Conservation (phyloP, 1,140 invertebrate species). For the Cydia splendana region DNA sequence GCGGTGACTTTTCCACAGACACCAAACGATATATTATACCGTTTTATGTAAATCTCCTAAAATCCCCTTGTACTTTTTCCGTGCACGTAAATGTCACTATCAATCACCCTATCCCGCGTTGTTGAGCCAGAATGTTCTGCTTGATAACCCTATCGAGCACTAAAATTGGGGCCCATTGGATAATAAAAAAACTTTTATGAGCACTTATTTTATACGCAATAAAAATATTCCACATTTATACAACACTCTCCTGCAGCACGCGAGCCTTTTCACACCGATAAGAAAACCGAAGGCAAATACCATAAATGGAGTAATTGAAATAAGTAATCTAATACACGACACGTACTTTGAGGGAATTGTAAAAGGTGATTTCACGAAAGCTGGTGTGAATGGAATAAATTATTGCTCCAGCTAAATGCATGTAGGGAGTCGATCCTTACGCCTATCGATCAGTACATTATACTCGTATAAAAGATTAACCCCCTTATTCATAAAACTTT, state of each 20-base stretch:
- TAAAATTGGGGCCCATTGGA: conserved; percentile 29
- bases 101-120: conserved; percentile 24
- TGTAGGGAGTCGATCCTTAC: neutral
- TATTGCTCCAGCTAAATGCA: neutral
- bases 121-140: conserved; percentile 30
- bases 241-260: conserved; percentile 3
- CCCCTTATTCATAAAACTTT: too few relatives aligned
- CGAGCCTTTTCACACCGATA: conserved; percentile 22
- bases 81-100: conserved; percentile 30
- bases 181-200: conserved; percentile 31
- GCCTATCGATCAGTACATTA: too few relatives aligned
- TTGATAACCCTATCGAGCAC: conserved; percentile 31
- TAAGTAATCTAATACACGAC: conserved; percentile 1
- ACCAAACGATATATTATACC: neutral
- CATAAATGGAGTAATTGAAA: neutral
- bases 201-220: conserved; percentile 28
- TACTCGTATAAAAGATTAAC: too few relatives aligned
- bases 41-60: conserved; percentile 31
- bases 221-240: conserved; percentile 26
- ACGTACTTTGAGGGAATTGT: neutral
- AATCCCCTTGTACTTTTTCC: conserved; percentile 31
- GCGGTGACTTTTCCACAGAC: neutral
- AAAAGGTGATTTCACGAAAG: neutral
- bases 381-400: neutral
- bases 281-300: conserved; percentile 11